Base-by-base conservation (phyloP, 2,113 vertebrate species). In the Cheirogaleus medius region DNA sequence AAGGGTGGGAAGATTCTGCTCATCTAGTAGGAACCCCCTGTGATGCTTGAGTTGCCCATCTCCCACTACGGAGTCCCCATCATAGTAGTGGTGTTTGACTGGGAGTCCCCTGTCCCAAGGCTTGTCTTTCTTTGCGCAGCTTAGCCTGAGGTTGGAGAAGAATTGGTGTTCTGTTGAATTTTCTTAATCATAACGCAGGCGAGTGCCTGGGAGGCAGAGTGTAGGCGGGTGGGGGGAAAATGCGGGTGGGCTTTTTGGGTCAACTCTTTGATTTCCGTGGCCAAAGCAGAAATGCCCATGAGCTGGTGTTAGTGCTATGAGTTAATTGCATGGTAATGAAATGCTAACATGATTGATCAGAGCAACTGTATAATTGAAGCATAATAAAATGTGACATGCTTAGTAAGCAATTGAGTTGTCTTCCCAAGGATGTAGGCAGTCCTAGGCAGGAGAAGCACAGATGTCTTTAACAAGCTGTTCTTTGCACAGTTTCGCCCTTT, bases 321-420 rank as follows among this genome's bases (percentile, higher is more conserved):
- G 42, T 97, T 97, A 97, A 97, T 94, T 98, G 83, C 81, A 20
- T 93, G 89, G 93, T 96, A 96, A 96, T 98, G 87, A 96, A 94
- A 95, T 95, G 84, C 76, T 94, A 96, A 91, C 92, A 94, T 29
- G 66, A 85, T 83, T 94, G 95, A 98, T 97, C 97, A 91, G 92
- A 97, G 96, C 80, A 88, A 95, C 71, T 94, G 66, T 96, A 90
- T 97, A 96, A 97, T 96, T 96, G 97, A 93, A 95, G 87, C 94
- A 60, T 98, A 95, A 96, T 97, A 94, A 96, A 96, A 94, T 87
- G 69, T 96, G 90, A 56, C 96, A 93, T 93, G 96, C 84, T 96
- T 92, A 78, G 87, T 97, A 98, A 97, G 97, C 97, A 94, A 92
- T 89, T 97, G 97, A 98, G 97, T 66, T 95, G 94, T 97, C 97